These are phyloP conservation scores for Acanthosepion lycidas DNA, from an alignment of 2,888 invertebrate genomes.

Conservation along the genomic window DNA sequence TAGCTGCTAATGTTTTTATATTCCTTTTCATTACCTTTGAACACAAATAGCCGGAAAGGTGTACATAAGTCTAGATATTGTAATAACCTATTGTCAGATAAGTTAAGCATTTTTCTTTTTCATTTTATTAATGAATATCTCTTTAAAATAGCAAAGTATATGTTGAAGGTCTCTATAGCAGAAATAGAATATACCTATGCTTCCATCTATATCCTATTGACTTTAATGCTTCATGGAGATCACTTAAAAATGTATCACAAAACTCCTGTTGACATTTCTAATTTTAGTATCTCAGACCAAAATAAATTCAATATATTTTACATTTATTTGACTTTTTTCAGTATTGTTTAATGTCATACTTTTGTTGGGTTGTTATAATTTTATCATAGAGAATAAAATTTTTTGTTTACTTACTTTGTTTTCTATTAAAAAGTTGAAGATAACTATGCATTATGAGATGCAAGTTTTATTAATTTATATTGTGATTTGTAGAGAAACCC, in stretches of 20 bases:
- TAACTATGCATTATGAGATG: too few species aligned
- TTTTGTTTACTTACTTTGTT: too few species aligned
- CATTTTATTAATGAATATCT: background rate
- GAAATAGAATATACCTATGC: background rate
- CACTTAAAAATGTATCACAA: background rate
- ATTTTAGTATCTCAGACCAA: too few species aligned
- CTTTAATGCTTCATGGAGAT: background rate
- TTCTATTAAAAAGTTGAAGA: too few species aligned
- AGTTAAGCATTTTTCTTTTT: background rate
- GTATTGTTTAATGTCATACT: too few species aligned
- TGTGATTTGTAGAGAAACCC: too few species aligned
- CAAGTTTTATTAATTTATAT: too few species aligned
- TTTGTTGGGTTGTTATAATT: too few species aligned
- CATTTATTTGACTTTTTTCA: too few species aligned
- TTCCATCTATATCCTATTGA: background rate
- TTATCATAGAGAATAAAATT: too few species aligned
- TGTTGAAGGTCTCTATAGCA: background rate
- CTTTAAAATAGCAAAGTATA: background rate
- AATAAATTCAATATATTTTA: too few species aligned
- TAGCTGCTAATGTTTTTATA: background rate
- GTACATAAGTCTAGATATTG: background rate
- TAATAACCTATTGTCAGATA: background rate
- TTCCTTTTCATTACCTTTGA: background rate
- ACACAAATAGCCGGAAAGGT: background rate
- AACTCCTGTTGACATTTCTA: background rate